Evolutionary conservation across 2,888 invertebrate genomes (phyloP).

Genomic region (Lottia scabra): DNA sequence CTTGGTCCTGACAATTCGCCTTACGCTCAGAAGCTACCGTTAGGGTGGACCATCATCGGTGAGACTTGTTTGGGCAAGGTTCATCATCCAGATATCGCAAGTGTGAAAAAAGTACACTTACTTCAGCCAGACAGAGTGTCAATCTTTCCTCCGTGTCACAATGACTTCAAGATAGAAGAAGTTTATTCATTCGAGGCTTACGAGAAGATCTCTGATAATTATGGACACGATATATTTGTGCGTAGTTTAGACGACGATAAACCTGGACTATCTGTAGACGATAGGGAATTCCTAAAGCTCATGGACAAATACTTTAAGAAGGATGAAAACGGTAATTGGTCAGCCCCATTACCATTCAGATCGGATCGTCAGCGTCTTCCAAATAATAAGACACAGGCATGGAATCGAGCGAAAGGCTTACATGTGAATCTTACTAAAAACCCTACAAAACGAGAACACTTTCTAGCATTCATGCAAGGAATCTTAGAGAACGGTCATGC

Average conservation of each 20-base stretch:
- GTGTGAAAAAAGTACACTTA: too few relatives aligned
- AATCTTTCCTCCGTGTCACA: too few relatives aligned
- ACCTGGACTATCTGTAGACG: constrained; percentile 31
- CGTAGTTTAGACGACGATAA: too few relatives aligned
- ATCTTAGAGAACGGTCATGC: too few relatives aligned
- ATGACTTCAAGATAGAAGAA: too few relatives aligned
- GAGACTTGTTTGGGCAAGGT: too few relatives aligned
- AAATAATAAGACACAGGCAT: constrained; percentile 28
- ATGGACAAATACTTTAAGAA: constrained; percentile 25
- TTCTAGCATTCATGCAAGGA: constrained; percentile 32
- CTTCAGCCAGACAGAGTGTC: too few relatives aligned
- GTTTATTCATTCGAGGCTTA: too few relatives aligned
- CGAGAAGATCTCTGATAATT: too few relatives aligned
- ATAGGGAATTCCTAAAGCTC: constrained; percentile 22
- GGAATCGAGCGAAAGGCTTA: constrained; percentile 24
- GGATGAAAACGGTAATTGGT: constrained; percentile 29
- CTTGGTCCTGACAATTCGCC: constrained; percentile 21
- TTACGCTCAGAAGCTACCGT: constrained; percentile 24
- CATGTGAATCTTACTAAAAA: constrained; percentile 26
- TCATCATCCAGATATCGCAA: too few relatives aligned
- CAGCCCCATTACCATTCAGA: constrained; percentile 32
- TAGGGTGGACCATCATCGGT: too few relatives aligned
- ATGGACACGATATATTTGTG: too few relatives aligned
- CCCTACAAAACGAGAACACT: constrained; percentile 24
- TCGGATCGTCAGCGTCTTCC: constrained; percentile 16